Base-by-base conservation (phyloP, 2,113 vertebrate species). In the Diadophis punctatus region DNA sequence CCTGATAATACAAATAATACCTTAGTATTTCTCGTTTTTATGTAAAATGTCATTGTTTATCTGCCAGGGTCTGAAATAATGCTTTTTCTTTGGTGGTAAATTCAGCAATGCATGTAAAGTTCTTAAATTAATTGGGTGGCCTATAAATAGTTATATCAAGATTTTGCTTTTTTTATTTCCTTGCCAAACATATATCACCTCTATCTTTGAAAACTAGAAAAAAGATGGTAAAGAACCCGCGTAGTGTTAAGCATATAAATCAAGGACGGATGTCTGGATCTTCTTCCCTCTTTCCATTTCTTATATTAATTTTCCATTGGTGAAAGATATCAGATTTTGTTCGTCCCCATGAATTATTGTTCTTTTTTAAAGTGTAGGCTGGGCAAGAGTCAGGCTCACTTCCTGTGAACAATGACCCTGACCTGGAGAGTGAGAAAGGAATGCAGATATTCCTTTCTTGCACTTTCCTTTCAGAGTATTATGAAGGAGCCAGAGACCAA, bases 81-180 rank as follows among this genome's bases (percentile, higher is more conserved):
- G 86, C 51, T 87, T 93, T 68, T 93, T 88, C 95, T 96, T 96
- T 97, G 95, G 95, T 96, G 95, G 94, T 92, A 95, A 96, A 96
- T 91, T 90, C 48, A 90, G 90, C 88, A 97, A 97, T 96, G 95
- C 96, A 95, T 89, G 92, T 91, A 96, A 96, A 96, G 92, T 95
- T 95, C 95, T 96, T 95, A 96, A 96, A 94, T 89, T 96, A 97
- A 96, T 95, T 96, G 30, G 87, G 94, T 97, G 96, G 96, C 96
- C 96, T 97, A 96, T 96, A 96, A 95, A 96, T 96, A 96, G 96
- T 95, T 95, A 96, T 95, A 96, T 94, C 96, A 97, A 94, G 96
- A 96, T 97, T 96, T 96, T 94, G 93, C 96, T 95, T 96, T 96
- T 46, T 97, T 97, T 96, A 96, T 94, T 94, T 94, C 93, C 94